phyloP scores from a whole-genome alignment of 2,888 invertebrate genomes.

The Scotopteryx bipunctaria region DNA sequence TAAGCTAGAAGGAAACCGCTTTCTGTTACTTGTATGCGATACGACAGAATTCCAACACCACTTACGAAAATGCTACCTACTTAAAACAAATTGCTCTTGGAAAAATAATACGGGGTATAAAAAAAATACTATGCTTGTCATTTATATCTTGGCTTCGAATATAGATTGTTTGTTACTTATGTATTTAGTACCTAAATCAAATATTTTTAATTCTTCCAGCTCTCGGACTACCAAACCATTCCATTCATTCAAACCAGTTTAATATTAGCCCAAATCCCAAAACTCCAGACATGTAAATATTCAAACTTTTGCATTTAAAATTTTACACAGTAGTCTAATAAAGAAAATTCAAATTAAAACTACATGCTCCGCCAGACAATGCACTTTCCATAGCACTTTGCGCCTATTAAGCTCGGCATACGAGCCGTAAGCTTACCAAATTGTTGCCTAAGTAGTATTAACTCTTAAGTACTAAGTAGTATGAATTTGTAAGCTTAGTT shows the following conservation, averaged over 20 bases:
- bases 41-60: constrained; percentile 1
- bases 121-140: too few relatives aligned
- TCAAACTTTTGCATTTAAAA: too few relatives aligned
- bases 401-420: constrained; percentile 4
- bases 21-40: constrained; percentile 6
- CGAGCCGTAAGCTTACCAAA: constrained; percentile 1
- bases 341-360: too few relatives aligned
- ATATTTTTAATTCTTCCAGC: too few relatives aligned
- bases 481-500: neutral
- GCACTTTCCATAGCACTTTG: neutral
- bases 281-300: too few relatives aligned
- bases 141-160: too few relatives aligned
- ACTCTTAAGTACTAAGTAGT: neutral
- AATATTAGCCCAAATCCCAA: too few relatives aligned
- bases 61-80: constrained; percentile 1
- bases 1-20: constrained; percentile 15
- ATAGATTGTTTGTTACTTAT: too few relatives aligned
- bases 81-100: neutral
- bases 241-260: too few relatives aligned
- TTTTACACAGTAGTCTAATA: too few relatives aligned
- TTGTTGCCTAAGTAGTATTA: constrained; percentile 3
- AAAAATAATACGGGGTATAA: neutral
- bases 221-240: too few relatives aligned
- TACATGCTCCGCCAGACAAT: neutral
- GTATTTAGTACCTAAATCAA: too few relatives aligned